Evolutionary conservation across 2,888 invertebrate species (phyloP), one percentile per base, ranked within the genome.

Genomic region (Cosmorhoe ocellata): DNA sequence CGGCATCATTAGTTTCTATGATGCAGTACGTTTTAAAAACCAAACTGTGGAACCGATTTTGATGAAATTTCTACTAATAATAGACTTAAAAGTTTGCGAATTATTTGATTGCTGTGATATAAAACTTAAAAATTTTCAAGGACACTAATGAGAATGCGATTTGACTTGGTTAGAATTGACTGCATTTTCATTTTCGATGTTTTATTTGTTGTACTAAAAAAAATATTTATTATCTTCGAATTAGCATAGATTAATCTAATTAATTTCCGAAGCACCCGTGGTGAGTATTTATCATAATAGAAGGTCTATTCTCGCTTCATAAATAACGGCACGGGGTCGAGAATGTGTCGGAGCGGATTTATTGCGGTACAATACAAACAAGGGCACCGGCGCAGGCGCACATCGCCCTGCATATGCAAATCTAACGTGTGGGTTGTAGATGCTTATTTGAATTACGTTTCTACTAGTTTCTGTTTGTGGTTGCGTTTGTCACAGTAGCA

Each of bases 261-360:
- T 74, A 65, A 51, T 62, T 44, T 64, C 60, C 53, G 51, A 57
- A 66, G 64, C 74, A 69, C 77, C 76, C 72, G 71, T 68, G 64
- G 76, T 56, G 74, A 71, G 64, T 73, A 80, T 82, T 75, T 71
- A 75, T 77, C 70, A 72, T 69, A 69, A 62, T 67, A 65, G 64
- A 18, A 18, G 18, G 2, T 59, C 66, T 58, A 66, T 76, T 76
- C 71, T 75, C 67, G 71, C 69, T 66, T 71, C 74, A 81, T 86
- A 84, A 86, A 85, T 86, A 70, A 71, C 75, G 71, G 63, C 79
- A 76, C 73, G 82, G 70, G 75, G 84, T 81, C 72, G 59, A 71
- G 76, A 76, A 79, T 71, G 75, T 67, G 67, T 60, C 64, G 64
- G 64, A 8, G 66, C 64, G 71, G 76, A 88, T 87, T 87, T 87